These are phyloP conservation scores for Philopedon plagiatum DNA, from an alignment of 2,888 invertebrate species.

Conservation along the genomic window DNA sequence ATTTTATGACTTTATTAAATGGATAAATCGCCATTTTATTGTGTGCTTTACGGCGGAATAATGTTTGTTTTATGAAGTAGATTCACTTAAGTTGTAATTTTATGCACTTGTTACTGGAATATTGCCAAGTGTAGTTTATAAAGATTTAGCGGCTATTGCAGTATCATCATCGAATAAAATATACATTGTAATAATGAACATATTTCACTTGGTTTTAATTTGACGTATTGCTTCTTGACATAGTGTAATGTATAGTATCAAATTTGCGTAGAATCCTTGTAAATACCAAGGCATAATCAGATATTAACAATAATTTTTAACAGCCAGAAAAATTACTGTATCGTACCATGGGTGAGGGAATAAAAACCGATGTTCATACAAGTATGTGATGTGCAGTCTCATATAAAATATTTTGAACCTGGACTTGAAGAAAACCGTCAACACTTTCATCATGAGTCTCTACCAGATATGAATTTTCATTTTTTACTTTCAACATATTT, in stretches of 20 bases:
- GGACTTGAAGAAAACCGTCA: no score
- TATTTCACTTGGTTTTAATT: constrained; percentile 4
- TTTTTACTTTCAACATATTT: no score
- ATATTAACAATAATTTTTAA: no score
- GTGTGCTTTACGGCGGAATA: constrained; percentile 41
- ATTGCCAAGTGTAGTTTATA: constrained; percentile 26
- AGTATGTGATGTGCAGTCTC: no score
- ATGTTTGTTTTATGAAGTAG: constrained; percentile 42
- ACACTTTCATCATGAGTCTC: no score
- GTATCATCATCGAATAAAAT: constrained; percentile 18
- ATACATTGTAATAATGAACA: constrained; percentile 11
- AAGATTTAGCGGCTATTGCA: constrained; percentile 3
- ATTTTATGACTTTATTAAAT: constrained; percentile 42
- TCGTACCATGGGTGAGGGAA: no score
- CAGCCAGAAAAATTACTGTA: no score
- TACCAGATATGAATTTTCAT: no score
- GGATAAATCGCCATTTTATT: constrained; percentile 45
- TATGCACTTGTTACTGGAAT: constrained; percentile 37
- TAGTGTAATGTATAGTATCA: not conserved
- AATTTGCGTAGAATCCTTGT: no score
- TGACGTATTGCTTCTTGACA: not conserved
- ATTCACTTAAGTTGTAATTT: constrained; percentile 44
- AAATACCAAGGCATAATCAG: no score
- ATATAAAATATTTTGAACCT: no score
- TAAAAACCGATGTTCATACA: no score